Conservation (phyloP, 2,888 invertebrate genomes). For the Cremastinae sp. region DNA sequence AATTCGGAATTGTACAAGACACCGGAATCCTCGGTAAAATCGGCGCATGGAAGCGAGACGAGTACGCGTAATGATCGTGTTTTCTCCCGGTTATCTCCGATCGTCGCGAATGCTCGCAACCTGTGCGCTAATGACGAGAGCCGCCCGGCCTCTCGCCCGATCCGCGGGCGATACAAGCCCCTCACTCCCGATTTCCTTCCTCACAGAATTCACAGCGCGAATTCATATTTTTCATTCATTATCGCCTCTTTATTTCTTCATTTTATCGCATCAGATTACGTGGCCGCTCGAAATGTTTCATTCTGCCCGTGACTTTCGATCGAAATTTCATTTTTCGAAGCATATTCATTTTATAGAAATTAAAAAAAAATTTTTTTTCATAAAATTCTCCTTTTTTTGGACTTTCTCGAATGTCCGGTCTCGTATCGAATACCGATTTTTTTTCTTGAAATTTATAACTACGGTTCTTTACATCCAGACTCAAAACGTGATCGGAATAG, state of each 20-base stretch:
- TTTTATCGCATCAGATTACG: conserved; percentile 7
- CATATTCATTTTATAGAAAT: too few species aligned
- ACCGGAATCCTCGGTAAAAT: conserved; percentile 59
- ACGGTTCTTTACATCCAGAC: conserved; percentile 10
- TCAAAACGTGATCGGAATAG: conserved; percentile 70
- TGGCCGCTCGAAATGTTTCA: not conserved
- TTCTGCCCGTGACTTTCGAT: too few species aligned
- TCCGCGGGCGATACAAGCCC: conserved; percentile 35
- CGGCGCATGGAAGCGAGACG: conserved; percentile 47
- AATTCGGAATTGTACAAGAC: conserved; percentile 68
- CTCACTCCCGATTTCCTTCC: conserved; percentile 30
- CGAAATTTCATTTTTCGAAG: too few species aligned
- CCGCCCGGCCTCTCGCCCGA: conserved; percentile 24
- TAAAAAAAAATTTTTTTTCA: too few species aligned
- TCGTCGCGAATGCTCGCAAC: conserved; percentile 38
- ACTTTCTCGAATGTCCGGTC: conserved; percentile 20
- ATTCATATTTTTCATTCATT: conserved; percentile 10
- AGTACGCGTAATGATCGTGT: conserved; percentile 53
- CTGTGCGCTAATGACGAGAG: conserved; percentile 38
- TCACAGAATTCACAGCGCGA: conserved; percentile 17
- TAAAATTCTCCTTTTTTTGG: too few species aligned
- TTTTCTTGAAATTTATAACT: conserved; percentile 24
- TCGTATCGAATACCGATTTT: conserved; percentile 44
- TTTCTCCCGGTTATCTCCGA: conserved; percentile 50
- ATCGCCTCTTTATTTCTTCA: conserved; percentile 16